Base-by-base conservation (phyloP, 2,113 vertebrate species). In the Vidua macroura region DNA sequence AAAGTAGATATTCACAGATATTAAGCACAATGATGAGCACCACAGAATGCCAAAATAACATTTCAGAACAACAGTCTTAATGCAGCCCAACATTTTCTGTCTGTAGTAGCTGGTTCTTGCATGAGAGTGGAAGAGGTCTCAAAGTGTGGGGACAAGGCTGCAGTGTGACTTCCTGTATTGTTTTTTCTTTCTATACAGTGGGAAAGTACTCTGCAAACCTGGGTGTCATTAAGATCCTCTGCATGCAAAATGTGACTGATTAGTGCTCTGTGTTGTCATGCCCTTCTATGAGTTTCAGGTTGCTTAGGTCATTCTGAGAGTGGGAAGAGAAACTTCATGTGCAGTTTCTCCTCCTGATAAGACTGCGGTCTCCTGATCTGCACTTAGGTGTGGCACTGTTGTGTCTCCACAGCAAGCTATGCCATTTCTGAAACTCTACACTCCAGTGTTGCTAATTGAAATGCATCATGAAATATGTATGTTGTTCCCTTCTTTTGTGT, bases 391-490 rank as follows among this genome's bases (percentile, higher is more conserved):
- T 93, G 93, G 90, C 92, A 30, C 74, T 94, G 88, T 69, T 73
- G 39, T 87, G 68, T 77, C 92, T 92, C 59, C 67, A 64, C 78
- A 86, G 79, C 63, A 70, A 43, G 80, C 81, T 79, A 4, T 66
- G 87, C 83, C 31, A 4, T 93, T 84, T 90, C 77, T 93, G 95
- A 92, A 96, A 95, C 88, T 66, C 73, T 81, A 62, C 80, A 28
- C 85, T 95, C 2, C 0, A 52, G 80, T 3, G 0, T 13, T 94
- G 86, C 92, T 93, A 84, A 95, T 95, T 97, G 83, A 96, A 96
- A 95, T 95, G 88, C 92, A 87, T 96, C 91, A 93, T 95, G 62
- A 97, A 97, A 96, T 74, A 95, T 96, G 66, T 83, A 94, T 97
- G 91, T 63, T 70, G 55, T 87, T 94, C 75, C 74, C 33, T 77